A percentile compares a stretch with the other conserved stretches of the same genome.
These are phyloP conservation scores for Colletes gigas DNA, from an alignment of 1,140 invertebrate genomes.

Conservation along the genomic window DNA sequence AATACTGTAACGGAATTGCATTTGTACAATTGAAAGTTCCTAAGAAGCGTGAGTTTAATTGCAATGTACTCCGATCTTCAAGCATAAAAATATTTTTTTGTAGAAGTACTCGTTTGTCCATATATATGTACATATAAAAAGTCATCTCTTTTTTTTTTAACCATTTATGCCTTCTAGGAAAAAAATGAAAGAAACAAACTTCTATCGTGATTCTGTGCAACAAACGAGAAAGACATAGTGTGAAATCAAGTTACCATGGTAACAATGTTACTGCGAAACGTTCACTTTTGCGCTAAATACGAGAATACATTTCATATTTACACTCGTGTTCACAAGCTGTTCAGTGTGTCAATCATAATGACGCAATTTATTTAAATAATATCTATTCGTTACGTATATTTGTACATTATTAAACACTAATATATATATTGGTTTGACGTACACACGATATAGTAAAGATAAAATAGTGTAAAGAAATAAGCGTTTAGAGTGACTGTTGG, in stretches of 20 bases:
- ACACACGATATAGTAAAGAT: conserved; percentile 48
- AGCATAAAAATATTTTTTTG: conserved; percentile 46
- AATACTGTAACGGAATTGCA: conserved; percentile 60
- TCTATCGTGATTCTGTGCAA: conserved; percentile 14
- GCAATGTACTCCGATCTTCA: conserved; percentile 35
- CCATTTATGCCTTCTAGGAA: conserved; percentile 18
- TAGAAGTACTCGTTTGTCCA: conserved; percentile 28
- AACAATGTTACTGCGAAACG: conserved; percentile 65
- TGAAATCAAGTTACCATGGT: conserved; percentile 61
- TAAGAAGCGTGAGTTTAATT: conserved; percentile 52
- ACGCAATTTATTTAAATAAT: conserved; percentile 46
- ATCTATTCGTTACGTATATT: conserved; percentile 49
- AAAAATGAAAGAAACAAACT: neutral
- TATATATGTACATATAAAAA: conserved; percentile 25
- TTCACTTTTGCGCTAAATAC: conserved; percentile 39
- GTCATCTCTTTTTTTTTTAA: conserved; percentile 27
- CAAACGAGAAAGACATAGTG: conserved; percentile 10
- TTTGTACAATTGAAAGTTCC: conserved; percentile 66
- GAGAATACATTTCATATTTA: conserved; percentile 49
- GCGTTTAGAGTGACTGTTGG: conserved; percentile 43
- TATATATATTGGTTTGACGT: conserved; percentile 51
- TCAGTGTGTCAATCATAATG: conserved; percentile 38
- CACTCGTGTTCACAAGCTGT: conserved; percentile 42
- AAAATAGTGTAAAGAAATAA: conserved; percentile 48
- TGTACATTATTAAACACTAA: conserved; percentile 43